Evolutionary conservation across 2,797 vertebrate genomes (phyloP), one percentile per base, ranked within the genome.

Genomic region (Galago senegalensis): DNA sequence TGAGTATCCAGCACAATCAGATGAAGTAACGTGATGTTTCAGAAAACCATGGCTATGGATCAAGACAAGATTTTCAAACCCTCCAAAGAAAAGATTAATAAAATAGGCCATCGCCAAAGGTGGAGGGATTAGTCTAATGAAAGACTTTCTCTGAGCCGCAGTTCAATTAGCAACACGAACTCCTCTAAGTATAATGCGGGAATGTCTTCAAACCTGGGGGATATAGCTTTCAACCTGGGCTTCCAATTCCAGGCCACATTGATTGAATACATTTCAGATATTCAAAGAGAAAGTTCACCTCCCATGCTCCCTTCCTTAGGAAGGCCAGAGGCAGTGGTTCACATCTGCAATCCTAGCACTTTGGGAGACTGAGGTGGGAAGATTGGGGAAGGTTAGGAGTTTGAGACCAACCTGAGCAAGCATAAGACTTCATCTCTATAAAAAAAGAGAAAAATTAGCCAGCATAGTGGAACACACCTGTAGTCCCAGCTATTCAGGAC

Each of bases 181-280:
- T 67, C 23, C 79, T 21, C 1, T 34, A 1, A 61, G 18, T 56
- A 3, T 3, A 5, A 12, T 4, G n/a, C 20, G 6, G 12, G 4
- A 1, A 43, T 31, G 37, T 70, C 88, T 37, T 69, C 58, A 43
- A 46, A 56, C 25, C 5, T 13, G n/a, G 8, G 1, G 76, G 49
- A 69, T 14, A 31, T 0, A 1, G 4, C 7, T 79, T 61, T 69
- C 79, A 49, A 16, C 46, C 49, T 76, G 80, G 49, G 76, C 88
- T 43, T 56, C 29, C 60, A 88, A 86, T 31, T 40, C 31, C n/a
- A 69, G 49, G 23, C 40, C 65, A 69, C 49, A 27, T 0, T 29
- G 53, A 46, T 20, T 29, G 46, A 70, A 73, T 1, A 43, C 34
- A 21, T 60, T 49, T 58, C 80, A 40, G 43, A 40, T 4, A 21